Evolutionary conservation across 2,797 vertebrate genomes (phyloP), one percentile per base, ranked within the genome.

Genomic region (Mus spretus): DNA sequence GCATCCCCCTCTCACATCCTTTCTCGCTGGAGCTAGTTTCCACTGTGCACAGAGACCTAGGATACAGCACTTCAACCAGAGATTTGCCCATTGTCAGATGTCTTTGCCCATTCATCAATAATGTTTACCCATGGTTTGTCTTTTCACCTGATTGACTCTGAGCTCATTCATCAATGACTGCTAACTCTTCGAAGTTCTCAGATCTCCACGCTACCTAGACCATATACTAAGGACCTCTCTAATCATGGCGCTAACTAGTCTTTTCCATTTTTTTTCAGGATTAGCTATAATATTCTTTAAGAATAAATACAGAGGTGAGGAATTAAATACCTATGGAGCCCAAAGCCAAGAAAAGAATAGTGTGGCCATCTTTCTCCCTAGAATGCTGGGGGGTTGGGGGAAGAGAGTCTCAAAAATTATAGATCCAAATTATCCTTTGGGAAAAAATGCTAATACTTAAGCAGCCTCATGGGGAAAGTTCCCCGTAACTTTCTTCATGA

Each of bases 131-230:
- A 94, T 97, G 96, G 96, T 98, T 96, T 97, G 96, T 98, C 98
- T 98, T 98, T 96, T 97, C 96, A 97, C 98, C 98, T 98, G 98
- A 99, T 99, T 99, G 98, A 96, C 98, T 98, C 98, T 94, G 98
- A 98, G 98, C 97, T 98, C 97, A 98, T 97, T 98, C 98, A 98
- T 98, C 97, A 97, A 97, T 97, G 91, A 98, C 96, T 98, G 98
- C 98, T 98, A 98, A 98, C 98, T 98, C 98, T 98, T 98, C 98
- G 98, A 98, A 98, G 98, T 97, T 93, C 97, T 95, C 97, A 83
- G 95, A 95, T 92, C 96, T 97, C 97, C 95, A 89, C 37, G 96
- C 97, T 63, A 40, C 86, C 97, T 95, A 97, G 90, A 6, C 91
- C 34, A 96, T 96, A 95, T 96, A 6, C 5, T 70, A 50, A 3